Base-by-base conservation (phyloP, 2,797 vertebrate species). In the Myripristis jacobus region DNA sequence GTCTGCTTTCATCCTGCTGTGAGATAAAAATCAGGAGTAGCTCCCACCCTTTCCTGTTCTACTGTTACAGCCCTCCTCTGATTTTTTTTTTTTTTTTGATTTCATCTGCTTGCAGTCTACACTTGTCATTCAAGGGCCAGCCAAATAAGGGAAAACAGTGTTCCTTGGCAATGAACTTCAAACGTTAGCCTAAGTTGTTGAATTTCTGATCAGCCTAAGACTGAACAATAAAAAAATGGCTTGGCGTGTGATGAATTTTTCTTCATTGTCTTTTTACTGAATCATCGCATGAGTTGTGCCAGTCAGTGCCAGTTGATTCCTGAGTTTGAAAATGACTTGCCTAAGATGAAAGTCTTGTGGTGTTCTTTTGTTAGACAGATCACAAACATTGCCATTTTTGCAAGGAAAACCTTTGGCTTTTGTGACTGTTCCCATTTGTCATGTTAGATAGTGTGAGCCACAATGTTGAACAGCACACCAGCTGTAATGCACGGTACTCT, bases 31-130 rank as follows among this genome's bases (percentile, higher is more conserved):
- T 82, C 78, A 75, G 31, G 24, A 73, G 66, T 47, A 65, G 59
- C 75, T 66, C 41, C 84, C 82, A 81, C 80, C 85, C 71, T 86
- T 89, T 90, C 84, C 87, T 89, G 77, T 83, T 64, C 29, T 13
- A 58, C 44, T 25, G 56, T 29, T 60, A 21, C 51, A 66, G 24
- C 60, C 3, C 21, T 36, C 34, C 29, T 51, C 18, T 60, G 58
- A 55, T n/a, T 70, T 57, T 41, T 71, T 66, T 69, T 44, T 77
- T 73, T 75, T 63, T 41, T 71, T 66, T 69, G 47, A 79, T 73
- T 75, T 63, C 34, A 62, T 64, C 55, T 4, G 19, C 48, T 64
- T 65, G 58, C 22, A 24, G 22, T 43, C 38, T 41, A 22, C 7
- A 2, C 12, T 4, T 51, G 38, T 29, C 47, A 27, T 25, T 55